Evolutionary conservation across 2,797 vertebrate species (phyloP).

Genomic region (Channallabes apus): DNA sequence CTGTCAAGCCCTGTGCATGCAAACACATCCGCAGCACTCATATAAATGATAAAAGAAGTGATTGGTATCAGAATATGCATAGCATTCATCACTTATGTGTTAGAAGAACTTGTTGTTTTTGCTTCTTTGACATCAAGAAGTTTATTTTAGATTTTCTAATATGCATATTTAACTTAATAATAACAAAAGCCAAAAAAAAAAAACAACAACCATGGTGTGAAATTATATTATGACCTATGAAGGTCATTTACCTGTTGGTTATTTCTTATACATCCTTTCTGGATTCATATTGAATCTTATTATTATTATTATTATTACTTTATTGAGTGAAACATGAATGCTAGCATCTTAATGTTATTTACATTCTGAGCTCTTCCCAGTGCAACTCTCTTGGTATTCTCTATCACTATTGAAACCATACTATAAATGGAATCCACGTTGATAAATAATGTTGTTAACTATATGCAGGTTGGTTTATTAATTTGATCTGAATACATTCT

Average conservation of each 20-base stretch:
- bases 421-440: background rate
- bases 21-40: constrained; percentile 6
- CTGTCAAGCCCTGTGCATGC: constrained; percentile 27
- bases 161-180: background rate
- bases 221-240: constrained; percentile 22
- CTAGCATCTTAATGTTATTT: background rate
- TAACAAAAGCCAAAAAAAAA: background rate
- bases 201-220: constrained; percentile 5
- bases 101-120: constrained; percentile 6
- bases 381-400: background rate
- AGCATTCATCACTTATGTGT: background rate
- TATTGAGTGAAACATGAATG: background rate
- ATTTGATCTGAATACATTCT: background rate
- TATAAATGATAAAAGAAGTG: constrained; percentile 29
- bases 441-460: background rate
- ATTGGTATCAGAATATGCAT: constrained; percentile 4
- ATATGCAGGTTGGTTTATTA: background rate
- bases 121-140: constrained; percentile 27
- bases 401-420: background rate
- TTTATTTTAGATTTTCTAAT: constrained; percentile 5
- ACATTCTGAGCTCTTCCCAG: background rate
- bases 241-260: background rate
- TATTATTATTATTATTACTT: background rate
- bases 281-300: background rate
- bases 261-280: constrained; percentile 8